These are phyloP conservation scores for Smittia sp. DNA, from an alignment of 2,888 invertebrate species.

Conservation along the genomic window DNA sequence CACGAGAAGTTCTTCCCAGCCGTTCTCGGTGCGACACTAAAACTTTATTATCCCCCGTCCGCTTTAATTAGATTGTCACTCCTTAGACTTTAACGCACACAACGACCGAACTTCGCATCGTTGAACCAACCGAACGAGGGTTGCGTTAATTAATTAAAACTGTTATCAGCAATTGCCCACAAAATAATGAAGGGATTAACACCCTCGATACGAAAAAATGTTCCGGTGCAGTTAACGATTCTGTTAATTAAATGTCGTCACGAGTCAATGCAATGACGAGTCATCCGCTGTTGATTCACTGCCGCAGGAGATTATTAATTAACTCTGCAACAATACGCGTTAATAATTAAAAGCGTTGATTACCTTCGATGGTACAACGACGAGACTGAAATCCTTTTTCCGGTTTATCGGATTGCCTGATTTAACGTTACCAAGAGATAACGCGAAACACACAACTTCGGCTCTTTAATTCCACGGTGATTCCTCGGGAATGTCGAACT, in stretches of 20 bases:
- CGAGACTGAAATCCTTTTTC: not conserved
- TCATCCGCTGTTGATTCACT: too few species aligned
- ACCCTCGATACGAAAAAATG: not conserved
- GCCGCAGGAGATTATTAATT: too few species aligned
- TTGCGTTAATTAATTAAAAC: constrained; percentile 6
- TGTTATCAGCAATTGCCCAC: not conserved
- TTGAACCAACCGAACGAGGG: not conserved
- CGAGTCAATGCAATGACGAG: not conserved
- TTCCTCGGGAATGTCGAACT: not conserved
- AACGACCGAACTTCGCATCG: not conserved
- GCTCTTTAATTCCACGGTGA: not conserved
- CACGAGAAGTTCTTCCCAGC: not conserved
- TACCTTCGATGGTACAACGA: not conserved
- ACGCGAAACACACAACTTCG: not conserved
- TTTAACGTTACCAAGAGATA: not conserved
- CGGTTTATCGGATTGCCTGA: not conserved
- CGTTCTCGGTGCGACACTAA: not conserved
- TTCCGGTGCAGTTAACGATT: not conserved
- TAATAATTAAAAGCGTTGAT: not conserved
- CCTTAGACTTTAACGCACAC: not conserved
- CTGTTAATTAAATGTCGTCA: not conserved
- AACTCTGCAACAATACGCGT: too few species aligned
- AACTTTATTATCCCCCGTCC: not conserved
- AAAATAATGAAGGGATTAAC: not conserved
- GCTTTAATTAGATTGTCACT: constrained; percentile 21